phyloP scores from a whole-genome alignment of 2,888 invertebrate genomes.

The Hybos culiciformis region DNA sequence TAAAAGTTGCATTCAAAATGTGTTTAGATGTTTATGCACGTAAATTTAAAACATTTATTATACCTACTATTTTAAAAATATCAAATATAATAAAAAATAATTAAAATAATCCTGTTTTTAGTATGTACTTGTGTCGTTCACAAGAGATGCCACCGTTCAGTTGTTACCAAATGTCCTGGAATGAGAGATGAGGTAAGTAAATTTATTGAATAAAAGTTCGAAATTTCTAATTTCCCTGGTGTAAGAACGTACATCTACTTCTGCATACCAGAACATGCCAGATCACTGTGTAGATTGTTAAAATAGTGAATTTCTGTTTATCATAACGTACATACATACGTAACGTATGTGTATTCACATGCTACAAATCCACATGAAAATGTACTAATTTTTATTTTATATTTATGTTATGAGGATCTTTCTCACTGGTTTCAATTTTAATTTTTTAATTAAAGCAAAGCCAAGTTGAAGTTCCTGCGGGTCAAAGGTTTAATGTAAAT shows the following conservation, averaged over 20 bases:
- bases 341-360: too few species aligned
- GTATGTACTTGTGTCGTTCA: conserved; percentile 99
- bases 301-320: too few species aligned
- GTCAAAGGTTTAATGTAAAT: conserved; percentile 91
- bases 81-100: too few species aligned
- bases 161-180: conserved; percentile 97
- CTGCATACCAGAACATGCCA: too few species aligned
- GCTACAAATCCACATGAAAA: neutral
- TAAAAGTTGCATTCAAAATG: too few species aligned
- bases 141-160: conserved; percentile 93
- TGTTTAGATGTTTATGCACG: too few species aligned
- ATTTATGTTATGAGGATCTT: neutral
- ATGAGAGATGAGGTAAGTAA: conserved; percentile 75
- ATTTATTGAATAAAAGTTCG: too few species aligned
- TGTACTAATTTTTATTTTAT: neutral
- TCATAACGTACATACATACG: too few species aligned
- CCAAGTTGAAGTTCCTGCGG: conserved; percentile 46
- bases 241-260: too few species aligned
- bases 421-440: conserved; percentile 7
- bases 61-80: neutral
- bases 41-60: too few species aligned
- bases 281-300: too few species aligned
- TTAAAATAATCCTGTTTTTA: conserved; percentile 38
- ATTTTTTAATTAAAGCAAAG: conserved; percentile 25
- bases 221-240: too few species aligned